These are phyloP conservation scores for Tachysurus fulvidraco DNA, from an alignment of 2,113 vertebrate genomes.

Conservation along the genomic window DNA sequence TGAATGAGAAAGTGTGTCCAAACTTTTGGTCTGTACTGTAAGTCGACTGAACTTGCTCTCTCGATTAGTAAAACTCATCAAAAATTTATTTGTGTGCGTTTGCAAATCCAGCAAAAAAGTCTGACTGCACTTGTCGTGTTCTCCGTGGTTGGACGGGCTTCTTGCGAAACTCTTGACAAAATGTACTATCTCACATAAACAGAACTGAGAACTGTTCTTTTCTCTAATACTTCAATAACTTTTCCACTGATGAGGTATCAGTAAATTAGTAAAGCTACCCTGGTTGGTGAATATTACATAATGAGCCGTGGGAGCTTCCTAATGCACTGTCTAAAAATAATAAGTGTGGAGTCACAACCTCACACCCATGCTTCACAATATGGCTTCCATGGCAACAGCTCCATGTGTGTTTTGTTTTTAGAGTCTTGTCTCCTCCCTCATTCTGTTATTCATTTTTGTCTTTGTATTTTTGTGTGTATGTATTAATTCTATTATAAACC, in stretches of 20 bases:
- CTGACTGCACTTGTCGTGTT: background rate
- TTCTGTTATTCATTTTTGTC: background rate
- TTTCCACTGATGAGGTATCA: background rate
- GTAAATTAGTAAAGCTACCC: background rate
- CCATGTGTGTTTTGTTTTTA: background rate
- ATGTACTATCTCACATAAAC: background rate
- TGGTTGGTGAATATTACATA: background rate
- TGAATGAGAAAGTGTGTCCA: too few species aligned
- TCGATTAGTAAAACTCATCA: background rate
- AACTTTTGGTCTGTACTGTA: too few species aligned
- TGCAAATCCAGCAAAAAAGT: background rate
- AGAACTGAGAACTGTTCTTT: background rate
- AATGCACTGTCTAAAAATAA: background rate
- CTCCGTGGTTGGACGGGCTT: background rate
- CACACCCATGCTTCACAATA: background rate
- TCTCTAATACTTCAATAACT: background rate
- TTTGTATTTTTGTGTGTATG: background rate
- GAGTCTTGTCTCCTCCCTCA: background rate
- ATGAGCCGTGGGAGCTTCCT: background rate
- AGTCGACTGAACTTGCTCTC: background rate
- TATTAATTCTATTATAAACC: background rate
- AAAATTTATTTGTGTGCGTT: background rate
- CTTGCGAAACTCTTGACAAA: background rate
- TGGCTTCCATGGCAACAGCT: background rate
- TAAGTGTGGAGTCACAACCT: background rate